These are phyloP conservation scores for Gymnoscelis rufifasciata DNA, from an alignment of 2,888 invertebrate species.

Conservation along the genomic window DNA sequence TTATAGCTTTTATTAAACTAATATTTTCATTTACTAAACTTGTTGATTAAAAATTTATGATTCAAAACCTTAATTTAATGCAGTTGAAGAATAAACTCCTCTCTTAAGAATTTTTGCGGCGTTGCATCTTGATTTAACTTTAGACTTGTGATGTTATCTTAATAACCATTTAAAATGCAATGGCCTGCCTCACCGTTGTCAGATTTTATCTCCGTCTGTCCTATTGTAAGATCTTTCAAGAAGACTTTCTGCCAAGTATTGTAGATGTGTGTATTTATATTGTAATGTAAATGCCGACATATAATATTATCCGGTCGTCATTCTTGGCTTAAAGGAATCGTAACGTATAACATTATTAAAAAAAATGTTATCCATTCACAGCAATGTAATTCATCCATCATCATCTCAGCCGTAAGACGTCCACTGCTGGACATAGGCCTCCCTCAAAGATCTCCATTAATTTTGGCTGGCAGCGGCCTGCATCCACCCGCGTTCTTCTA, in stretches of 20 bases:
- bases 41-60: no score
- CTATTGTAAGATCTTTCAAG: slow-evolving; percentile 2
- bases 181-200: slow-evolving; percentile 3
- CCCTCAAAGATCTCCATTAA: no score
- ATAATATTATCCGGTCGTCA: no score
- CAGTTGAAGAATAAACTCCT: background rate
- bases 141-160: slow-evolving; percentile 3
- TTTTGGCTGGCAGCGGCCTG: no score
- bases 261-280: background rate
- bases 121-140: slow-evolving; percentile 7
- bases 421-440: no score
- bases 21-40: no score
- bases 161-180: slow-evolving; percentile 7
- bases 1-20: background rate
- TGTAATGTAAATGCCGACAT: background rate
- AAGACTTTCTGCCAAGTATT: background rate
- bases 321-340: no score
- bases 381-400: no score
- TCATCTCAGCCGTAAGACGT: no score
- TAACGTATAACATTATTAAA: no score
- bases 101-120: background rate
- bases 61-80: background rate
- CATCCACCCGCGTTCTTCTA: no score
- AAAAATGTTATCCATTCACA: no score
- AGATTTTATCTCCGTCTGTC: slow-evolving; percentile 4